Evolutionary conservation across 2,797 vertebrate genomes (phyloP).

Genomic region (Benthosema pterotum): DNA sequence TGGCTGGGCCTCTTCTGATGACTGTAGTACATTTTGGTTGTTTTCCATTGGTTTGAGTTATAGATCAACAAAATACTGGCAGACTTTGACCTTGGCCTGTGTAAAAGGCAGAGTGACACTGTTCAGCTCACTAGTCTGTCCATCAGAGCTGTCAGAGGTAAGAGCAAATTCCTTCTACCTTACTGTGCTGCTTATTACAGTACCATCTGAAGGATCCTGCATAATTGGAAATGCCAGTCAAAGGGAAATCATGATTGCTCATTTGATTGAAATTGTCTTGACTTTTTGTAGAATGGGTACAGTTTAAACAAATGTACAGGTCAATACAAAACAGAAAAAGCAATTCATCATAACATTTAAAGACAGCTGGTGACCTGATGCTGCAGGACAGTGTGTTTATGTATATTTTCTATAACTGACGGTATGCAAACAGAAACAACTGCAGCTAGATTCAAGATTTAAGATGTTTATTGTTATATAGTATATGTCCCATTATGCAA

Average conservation of each 20-base stretch:
- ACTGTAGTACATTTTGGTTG: slow-evolving; percentile 42
- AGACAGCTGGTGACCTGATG: too few species aligned
- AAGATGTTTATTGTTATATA: too few species aligned
- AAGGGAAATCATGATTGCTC: not conserved
- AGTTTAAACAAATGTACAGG: too few species aligned
- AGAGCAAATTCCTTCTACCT: not conserved
- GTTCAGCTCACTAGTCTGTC: not conserved
- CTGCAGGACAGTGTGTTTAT: too few species aligned
- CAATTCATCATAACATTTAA: too few species aligned
- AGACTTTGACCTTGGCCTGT: slow-evolving; percentile 61
- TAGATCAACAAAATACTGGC: slow-evolving; percentile 47
- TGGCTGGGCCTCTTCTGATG: too few species aligned
- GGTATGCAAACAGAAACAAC: slow-evolving; percentile 28
- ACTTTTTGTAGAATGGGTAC: too few species aligned
- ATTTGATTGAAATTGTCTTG: too few species aligned
- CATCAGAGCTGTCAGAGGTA: slow-evolving; percentile 28
- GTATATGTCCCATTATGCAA: too few species aligned
- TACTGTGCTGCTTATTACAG: too few species aligned
- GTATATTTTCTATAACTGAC: too few species aligned
- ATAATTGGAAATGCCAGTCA: not conserved
- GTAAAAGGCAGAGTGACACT: slow-evolving; percentile 17
- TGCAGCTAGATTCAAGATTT: not conserved
- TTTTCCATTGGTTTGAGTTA: slow-evolving; percentile 33
- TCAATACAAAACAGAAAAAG: too few species aligned
- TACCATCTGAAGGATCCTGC: not conserved